phyloP scores from a whole-genome alignment of 2,113 vertebrate species.

The Cyphomyrus discorhynchus region DNA sequence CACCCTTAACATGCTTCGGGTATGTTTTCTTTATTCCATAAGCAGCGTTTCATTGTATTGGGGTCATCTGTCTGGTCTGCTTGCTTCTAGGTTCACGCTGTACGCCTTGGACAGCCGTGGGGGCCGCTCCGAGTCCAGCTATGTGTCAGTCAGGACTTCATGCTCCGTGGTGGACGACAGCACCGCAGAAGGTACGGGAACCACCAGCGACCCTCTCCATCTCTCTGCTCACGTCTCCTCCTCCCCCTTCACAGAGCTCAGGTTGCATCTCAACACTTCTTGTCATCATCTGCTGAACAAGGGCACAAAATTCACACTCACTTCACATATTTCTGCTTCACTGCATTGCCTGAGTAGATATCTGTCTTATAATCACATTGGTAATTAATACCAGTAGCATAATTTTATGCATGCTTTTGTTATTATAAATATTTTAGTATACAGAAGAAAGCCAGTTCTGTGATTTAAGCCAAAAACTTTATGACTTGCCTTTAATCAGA shows the following conservation, averaged over 20 bases:
- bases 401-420: neutral
- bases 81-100: constrained; percentile 76
- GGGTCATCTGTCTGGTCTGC: neutral
- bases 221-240: too few species aligned
- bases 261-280: neutral
- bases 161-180: constrained; percentile 92
- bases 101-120: constrained; percentile 88
- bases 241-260: neutral
- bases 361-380: neutral
- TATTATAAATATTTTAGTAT: neutral
- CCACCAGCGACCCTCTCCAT: neutral
- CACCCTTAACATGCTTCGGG: neutral
- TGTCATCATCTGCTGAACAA: neutral
- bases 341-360: neutral
- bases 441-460: neutral
- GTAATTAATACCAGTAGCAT: neutral
- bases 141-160: constrained; percentile 82
- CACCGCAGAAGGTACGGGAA: constrained; percentile 82
- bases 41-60: neutral
- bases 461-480: neutral
- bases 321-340: neutral
- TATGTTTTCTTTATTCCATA: neutral
- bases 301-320: neutral
- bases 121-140: constrained; percentile 82
- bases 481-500: neutral